Conservation (phyloP, 2,888 invertebrate genomes). For the Eugnorisma glareosa region DNA sequence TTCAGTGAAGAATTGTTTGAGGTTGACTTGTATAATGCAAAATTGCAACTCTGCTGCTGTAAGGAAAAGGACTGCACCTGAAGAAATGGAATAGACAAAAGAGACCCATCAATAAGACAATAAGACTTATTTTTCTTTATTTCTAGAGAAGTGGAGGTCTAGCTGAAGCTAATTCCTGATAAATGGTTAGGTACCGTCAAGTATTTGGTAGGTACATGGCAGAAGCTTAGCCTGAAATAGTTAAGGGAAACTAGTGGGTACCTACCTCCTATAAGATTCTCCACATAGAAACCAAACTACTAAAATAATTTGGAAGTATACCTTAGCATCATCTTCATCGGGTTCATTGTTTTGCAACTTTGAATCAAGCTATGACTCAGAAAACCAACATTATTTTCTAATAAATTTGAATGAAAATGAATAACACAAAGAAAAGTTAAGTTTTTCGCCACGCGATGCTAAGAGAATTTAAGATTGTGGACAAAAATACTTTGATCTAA, state of each 20-base stretch:
- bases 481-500: background rate
- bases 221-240: background rate
- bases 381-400: background rate
- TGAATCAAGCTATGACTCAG: background rate
- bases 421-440: slow-evolving; percentile 9
- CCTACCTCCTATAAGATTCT: background rate
- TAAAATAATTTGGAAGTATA: background rate
- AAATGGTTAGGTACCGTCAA: background rate
- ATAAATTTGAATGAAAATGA: slow-evolving; percentile 13
- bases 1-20: slow-evolving; percentile 1
- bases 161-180: background rate
- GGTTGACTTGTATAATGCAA: background rate
- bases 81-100: background rate
- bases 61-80: background rate
- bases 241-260: too few species aligned
- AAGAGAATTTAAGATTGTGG: background rate
- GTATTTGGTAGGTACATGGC: background rate
- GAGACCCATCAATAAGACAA: background rate
- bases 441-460: background rate
- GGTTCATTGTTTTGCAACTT: background rate
- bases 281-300: background rate
- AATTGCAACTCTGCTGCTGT: background rate
- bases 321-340: background rate
- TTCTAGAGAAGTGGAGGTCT: background rate
- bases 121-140: background rate